Evolutionary conservation across 1,140 invertebrate species (phyloP).

Genomic region (Acromyrmex echinatior): DNA sequence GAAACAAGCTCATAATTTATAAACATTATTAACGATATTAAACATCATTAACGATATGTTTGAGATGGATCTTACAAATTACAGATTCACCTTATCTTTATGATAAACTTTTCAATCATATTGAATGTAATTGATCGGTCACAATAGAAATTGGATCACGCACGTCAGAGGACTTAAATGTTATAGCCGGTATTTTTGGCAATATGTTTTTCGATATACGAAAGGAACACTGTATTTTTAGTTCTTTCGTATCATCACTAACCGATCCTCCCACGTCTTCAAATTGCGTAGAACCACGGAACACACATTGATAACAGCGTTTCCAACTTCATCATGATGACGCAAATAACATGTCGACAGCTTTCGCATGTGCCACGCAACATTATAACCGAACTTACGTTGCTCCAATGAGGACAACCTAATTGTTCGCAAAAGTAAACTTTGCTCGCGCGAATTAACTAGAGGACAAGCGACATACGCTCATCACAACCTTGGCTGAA

Average conservation of each 20-base stretch:
- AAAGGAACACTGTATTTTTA: slow-evolving; percentile 22
- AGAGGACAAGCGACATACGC: background rate
- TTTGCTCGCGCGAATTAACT: slow-evolving; percentile 36
- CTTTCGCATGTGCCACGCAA: background rate
- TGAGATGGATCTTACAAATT: background rate
- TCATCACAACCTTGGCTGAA: slow-evolving; percentile 44
- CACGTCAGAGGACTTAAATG: slow-evolving; percentile 15
- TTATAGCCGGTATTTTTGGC: background rate
- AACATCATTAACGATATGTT: background rate
- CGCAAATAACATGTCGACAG: background rate
- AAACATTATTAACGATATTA: background rate
- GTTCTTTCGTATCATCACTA: background rate
- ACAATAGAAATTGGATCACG: slow-evolving; percentile 16
- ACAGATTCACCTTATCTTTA: background rate
- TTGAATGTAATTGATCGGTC: background rate
- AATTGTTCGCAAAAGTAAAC: slow-evolving; percentile 51
- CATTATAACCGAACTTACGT: slow-evolving; percentile 6
- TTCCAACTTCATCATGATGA: slow-evolving; percentile 20
- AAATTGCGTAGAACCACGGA: slow-evolving; percentile 3
- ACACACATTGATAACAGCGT: slow-evolving; percentile 36
- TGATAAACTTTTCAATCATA: background rate
- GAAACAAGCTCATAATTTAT: background rate
- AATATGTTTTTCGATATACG: slow-evolving; percentile 11
- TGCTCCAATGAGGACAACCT: slow-evolving; percentile 13
- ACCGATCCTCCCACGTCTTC: background rate